phyloP scores from a whole-genome alignment of 2,113 vertebrate species.

The Eulemur macaco region DNA sequence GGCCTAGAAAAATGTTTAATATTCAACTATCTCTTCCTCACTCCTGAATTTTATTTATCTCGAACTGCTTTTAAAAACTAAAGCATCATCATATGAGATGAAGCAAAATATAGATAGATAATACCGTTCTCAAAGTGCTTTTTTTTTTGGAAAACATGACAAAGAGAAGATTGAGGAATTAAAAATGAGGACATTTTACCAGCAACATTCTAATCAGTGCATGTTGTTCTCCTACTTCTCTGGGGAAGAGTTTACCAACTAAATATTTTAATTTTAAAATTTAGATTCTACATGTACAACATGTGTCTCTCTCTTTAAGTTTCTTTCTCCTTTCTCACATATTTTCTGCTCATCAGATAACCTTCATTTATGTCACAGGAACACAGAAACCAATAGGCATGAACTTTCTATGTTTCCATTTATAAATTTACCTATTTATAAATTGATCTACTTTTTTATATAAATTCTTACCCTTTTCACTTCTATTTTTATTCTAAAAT shows the following conservation, averaged over 20 bases:
- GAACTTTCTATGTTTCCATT: background rate
- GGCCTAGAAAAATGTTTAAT: background rate
- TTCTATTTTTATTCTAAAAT: background rate
- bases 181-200: background rate
- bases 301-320: background rate
- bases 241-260: background rate
- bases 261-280: background rate
- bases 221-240: background rate
- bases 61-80: background rate
- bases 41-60: background rate
- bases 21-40: background rate
- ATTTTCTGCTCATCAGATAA: background rate
- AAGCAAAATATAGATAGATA: background rate
- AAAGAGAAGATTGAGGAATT: background rate
- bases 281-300: background rate
- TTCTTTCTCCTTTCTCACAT: background rate
- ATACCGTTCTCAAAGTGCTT: background rate
- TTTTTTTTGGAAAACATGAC: background rate
- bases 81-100: background rate
- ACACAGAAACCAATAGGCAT: background rate
- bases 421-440: background rate
- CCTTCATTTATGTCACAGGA: background rate
- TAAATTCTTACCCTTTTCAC: background rate
- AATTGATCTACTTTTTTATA: background rate
- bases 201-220: background rate